These are phyloP conservation scores for Microctenopoma lineatum DNA, from an alignment of 2,797 vertebrate species.

Conservation along the genomic window DNA sequence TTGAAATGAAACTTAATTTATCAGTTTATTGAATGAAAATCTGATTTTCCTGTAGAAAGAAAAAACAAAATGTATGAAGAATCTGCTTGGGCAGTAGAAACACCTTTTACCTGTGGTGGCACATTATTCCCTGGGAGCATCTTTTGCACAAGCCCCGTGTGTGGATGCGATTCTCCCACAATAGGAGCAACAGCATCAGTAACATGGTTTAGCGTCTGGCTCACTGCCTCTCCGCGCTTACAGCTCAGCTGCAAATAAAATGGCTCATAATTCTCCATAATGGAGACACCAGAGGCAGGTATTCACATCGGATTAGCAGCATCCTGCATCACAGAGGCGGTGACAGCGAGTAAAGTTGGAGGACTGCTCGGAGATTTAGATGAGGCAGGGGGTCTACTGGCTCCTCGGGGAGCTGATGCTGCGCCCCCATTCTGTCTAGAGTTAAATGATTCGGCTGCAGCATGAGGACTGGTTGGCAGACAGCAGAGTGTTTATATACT, in stretches of 20 bases:
- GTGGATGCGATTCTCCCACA: slow-evolving; percentile 39
- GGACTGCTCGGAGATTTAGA: neutral
- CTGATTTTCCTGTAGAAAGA: neutral
- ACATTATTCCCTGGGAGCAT: slow-evolving; percentile 30
- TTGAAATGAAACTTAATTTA: neutral
- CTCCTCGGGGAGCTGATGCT: slow-evolving; percentile 37
- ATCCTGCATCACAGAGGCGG: slow-evolving; percentile 8
- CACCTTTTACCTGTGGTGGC: slow-evolving; percentile 23
- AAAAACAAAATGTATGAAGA: neutral
- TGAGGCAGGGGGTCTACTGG: slow-evolving; percentile 5
- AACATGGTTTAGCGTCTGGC: neutral
- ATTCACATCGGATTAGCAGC: slow-evolving; percentile 43
- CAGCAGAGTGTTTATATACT: slow-evolving; percentile 26
- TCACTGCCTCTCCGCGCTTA: neutral
- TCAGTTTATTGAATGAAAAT: too few species aligned
- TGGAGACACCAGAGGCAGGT: slow-evolving; percentile 43
- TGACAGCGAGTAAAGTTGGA: slow-evolving; percentile 13
- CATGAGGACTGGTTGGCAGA: slow-evolving; percentile 33
- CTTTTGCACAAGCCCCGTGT: neutral
- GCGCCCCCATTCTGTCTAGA: slow-evolving; percentile 71
- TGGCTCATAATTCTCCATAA: slow-evolving; percentile 40
- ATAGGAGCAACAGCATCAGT: slow-evolving; percentile 13
- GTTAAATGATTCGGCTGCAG: slow-evolving; percentile 61
- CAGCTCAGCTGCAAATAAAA: slow-evolving; percentile 24
- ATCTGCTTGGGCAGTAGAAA: slow-evolving; percentile 1